Percentiles rank a stretch among this genome's conserved stretches.
Conservation (phyloP, 2,797 vertebrate genomes). For the Alauda arvensis region DNA sequence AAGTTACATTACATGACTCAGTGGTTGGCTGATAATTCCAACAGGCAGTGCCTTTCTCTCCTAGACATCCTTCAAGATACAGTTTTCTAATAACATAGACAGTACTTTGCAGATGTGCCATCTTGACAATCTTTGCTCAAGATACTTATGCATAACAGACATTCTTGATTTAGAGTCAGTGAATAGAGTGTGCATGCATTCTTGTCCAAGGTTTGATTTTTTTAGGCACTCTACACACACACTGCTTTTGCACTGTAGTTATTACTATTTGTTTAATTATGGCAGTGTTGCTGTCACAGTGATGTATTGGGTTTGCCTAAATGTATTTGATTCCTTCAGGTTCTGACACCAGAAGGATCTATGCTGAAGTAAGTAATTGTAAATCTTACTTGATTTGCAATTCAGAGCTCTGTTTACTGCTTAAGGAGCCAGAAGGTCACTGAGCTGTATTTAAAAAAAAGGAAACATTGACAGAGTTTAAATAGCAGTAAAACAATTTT, state of each 20-base stretch:
- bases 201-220: neutral
- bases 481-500: neutral
- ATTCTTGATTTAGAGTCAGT: neutral
- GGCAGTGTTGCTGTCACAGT: neutral
- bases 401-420: neutral
- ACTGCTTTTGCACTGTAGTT: neutral
- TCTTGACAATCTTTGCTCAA: neutral
- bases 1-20: neutral
- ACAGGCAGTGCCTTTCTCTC: neutral
- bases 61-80: neutral
- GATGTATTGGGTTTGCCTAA: neutral
- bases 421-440: neutral
- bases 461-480: neutral
- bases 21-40: neutral
- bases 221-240: neutral
- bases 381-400: neutral
- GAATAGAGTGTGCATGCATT: neutral
- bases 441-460: neutral
- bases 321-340: neutral
- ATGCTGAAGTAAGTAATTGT: neutral
- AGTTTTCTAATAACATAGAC: neutral
- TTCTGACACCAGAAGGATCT: neutral
- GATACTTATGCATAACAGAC: neutral
- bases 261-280: neutral
- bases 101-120: neutral